Conservation (phyloP, 1,140 invertebrate genomes). For the roundworm (Caenorhabditis elegans) region DNA sequence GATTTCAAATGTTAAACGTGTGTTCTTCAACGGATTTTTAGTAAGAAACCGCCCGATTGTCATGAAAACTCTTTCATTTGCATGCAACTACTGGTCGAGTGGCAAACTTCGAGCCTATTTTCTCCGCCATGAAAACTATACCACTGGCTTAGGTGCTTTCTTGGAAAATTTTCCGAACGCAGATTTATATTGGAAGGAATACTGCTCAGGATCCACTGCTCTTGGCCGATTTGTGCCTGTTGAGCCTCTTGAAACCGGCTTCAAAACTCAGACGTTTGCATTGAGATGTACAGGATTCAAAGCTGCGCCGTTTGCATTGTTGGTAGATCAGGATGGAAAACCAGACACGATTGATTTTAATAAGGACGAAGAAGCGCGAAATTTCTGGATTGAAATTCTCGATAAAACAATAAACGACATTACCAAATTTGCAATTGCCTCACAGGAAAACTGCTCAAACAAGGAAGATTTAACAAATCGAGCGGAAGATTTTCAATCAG, state of each 20-base stretch:
- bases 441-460: constrained; percentile 75
- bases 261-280: constrained; percentile 47
- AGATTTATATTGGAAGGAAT: constrained; percentile 75
- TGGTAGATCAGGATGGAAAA: constrained; percentile 68
- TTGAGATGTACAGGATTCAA: constrained; percentile 49
- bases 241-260: constrained; percentile 50
- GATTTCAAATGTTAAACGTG: constrained; percentile 67
- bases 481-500: constrained; percentile 80
- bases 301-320: constrained; percentile 70
- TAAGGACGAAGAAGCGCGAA: constrained; percentile 80
- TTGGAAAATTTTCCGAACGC: constrained; percentile 71
- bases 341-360: constrained; percentile 87
- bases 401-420: constrained; percentile 74
- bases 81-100: constrained; percentile 76
- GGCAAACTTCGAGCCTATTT: constrained; percentile 76
- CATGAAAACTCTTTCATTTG: constrained; percentile 77
- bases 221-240: constrained; percentile 71
- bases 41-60: constrained; percentile 77
- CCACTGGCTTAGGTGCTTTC: constrained; percentile 79
- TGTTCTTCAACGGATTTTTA: constrained; percentile 80
- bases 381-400: constrained; percentile 90
- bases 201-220: constrained; percentile 77
- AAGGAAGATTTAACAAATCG: constrained; percentile 73
- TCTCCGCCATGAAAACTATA: constrained; percentile 78
- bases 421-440: constrained; percentile 73